Percentiles rank a stretch among this genome's conserved stretches.
Evolutionary conservation across 2,888 invertebrate genomes (phyloP).

Genomic region (Ctenicera cuprea): DNA sequence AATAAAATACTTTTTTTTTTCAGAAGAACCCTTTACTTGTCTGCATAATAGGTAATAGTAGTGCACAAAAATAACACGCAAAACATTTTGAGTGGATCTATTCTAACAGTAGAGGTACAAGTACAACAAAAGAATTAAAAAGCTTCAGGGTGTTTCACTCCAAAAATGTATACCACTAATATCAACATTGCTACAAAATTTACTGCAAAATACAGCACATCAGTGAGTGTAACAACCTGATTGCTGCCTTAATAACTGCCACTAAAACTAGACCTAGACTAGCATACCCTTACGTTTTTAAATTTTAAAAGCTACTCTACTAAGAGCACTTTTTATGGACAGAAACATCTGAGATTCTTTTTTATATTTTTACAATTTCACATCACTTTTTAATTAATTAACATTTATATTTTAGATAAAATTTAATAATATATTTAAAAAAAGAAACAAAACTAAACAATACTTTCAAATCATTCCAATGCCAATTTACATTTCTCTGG

Average conservation of each 20-base stretch:
- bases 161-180: constrained; percentile 28
- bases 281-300: constrained; percentile 63
- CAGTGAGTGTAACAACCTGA: constrained; percentile 42
- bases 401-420: constrained; percentile 20
- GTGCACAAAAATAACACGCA: constrained; percentile 40
- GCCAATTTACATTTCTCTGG: too few species aligned
- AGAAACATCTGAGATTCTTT: constrained; percentile 59
- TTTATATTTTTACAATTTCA: constrained; percentile 38
- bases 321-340: constrained; percentile 72
- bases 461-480: constrained; percentile 1
- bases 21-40: constrained; percentile 41
- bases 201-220: constrained; percentile 41
- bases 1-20: constrained; percentile 12
- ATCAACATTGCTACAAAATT: constrained; percentile 35
- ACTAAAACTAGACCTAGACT: constrained; percentile 58
- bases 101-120: constrained; percentile 39
- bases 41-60: constrained; percentile 28
- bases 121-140: constrained; percentile 34
- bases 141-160: constrained; percentile 41
- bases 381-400: constrained; percentile 35
- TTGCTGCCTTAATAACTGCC: constrained; percentile 37
- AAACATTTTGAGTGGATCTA: constrained; percentile 28
- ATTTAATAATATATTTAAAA: background rate
- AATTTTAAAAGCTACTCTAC: constrained; percentile 66
- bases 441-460: constrained; percentile 7